Evolutionary conservation across 2,797 vertebrate genomes (phyloP).

Genomic region (Silurus lanzhouensis): DNA sequence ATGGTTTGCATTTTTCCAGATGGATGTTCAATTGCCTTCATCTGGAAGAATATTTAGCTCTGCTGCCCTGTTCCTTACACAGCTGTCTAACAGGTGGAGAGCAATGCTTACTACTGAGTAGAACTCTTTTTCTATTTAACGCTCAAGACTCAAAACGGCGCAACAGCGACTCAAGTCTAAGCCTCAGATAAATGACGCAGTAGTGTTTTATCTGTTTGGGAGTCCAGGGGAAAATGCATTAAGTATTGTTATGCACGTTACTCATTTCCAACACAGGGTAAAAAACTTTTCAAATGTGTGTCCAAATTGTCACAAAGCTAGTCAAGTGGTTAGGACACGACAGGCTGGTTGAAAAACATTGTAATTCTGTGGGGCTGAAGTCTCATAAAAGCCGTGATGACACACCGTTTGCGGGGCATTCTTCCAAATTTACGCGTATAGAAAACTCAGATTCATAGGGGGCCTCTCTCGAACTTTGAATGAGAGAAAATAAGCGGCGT

Average conservation of each 20-base stretch:
- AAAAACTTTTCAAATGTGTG: neutral
- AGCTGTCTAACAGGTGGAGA: slow-evolving; percentile 52
- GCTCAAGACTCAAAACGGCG: neutral
- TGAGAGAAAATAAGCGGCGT: slow-evolving; percentile 12
- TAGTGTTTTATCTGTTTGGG: neutral
- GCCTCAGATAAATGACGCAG: neutral
- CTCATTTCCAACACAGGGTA: neutral
- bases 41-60: slow-evolving; percentile 49
- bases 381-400: neutral
- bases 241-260: neutral
- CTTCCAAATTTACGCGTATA: slow-evolving; percentile 38
- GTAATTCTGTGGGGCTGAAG: neutral
- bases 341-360: slow-evolving; percentile 1
- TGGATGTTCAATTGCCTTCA: slow-evolving; percentile 48
- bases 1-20: slow-evolving; percentile 43
- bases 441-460: slow-evolving; percentile 17
- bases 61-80: slow-evolving; percentile 29
- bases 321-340: neutral
- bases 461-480: slow-evolving; percentile 32
- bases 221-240: neutral
- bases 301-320: neutral
- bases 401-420: neutral
- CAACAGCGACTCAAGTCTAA: neutral
- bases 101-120: neutral
- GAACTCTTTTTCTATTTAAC: slow-evolving; percentile 16